phyloP scores from a whole-genome alignment of 2,113 vertebrate genomes.

The Marmota flaviventris region DNA sequence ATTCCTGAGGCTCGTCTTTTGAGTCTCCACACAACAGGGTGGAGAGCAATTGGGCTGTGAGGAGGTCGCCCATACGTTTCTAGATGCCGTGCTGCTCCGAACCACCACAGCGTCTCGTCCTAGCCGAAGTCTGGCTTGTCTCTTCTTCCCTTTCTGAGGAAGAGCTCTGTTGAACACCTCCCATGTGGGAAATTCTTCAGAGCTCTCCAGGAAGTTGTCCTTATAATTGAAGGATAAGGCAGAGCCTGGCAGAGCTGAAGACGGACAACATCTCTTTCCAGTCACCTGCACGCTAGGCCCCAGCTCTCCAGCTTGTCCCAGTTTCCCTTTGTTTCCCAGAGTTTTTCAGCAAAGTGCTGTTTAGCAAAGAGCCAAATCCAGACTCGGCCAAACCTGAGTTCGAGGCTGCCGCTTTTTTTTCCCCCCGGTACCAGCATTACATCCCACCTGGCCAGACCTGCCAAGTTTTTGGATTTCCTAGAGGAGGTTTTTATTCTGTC shows the following conservation, averaged over 20 bases:
- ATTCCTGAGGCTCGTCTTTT: not conserved
- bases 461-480: constrained; percentile 91
- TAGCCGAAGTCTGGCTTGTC: not conserved
- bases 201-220: constrained; percentile 64
- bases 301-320: constrained; percentile 83
- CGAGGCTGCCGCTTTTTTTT: constrained; percentile 88
- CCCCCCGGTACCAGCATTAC: constrained; percentile 86
- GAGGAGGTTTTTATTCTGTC: constrained; percentile 90
- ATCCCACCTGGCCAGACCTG: constrained; percentile 89
- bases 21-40: not conserved
- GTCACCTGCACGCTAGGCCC: constrained; percentile 71
- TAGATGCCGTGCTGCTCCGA: no score
- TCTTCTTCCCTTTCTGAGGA: constrained; percentile 19
- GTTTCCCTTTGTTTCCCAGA: constrained; percentile 86
- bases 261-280: constrained; percentile 66
- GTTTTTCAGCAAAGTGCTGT: constrained; percentile 87
- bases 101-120: not conserved
- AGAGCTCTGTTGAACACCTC: constrained; percentile 25
- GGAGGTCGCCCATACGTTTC: not conserved
- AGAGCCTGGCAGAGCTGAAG: constrained; percentile 55
- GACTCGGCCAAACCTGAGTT: constrained; percentile 85
- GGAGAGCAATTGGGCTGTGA: not conserved
- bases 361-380: constrained; percentile 86
- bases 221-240: constrained; percentile 51
- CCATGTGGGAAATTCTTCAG: constrained; percentile 52